phyloP scores from a whole-genome alignment of 2,888 invertebrate genomes.

The Drosophila koepferae region DNA sequence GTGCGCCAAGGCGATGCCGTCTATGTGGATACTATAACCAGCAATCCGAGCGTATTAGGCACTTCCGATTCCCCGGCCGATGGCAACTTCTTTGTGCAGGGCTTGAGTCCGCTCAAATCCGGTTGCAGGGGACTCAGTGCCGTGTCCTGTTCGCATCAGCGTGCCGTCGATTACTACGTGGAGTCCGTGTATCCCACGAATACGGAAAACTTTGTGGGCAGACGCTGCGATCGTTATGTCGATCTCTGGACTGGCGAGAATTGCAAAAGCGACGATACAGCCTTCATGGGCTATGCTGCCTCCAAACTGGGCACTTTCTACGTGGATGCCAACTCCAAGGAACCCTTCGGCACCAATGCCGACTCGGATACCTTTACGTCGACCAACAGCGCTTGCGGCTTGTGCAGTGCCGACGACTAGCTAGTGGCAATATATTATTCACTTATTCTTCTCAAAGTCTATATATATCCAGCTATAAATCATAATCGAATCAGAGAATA shows the following conservation, averaged over 20 bases:
- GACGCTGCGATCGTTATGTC: slow-evolving; percentile 3
- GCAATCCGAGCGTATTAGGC: slow-evolving; percentile 8
- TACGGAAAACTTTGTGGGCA: slow-evolving; percentile 7
- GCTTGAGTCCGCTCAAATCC: neutral
- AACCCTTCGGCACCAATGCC: slow-evolving; percentile 12
- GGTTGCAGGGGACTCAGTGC: neutral
- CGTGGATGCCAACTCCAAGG: slow-evolving; percentile 8
- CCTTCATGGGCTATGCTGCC: slow-evolving; percentile 12
- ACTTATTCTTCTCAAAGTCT: too few species aligned
- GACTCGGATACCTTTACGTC: slow-evolving; percentile 7
- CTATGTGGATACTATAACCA: slow-evolving; percentile 8
- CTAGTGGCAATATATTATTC: neutral
- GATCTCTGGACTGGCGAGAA: slow-evolving; percentile 13
- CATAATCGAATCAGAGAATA: slow-evolving; percentile 2
- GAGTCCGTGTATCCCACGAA: slow-evolving; percentile 14
- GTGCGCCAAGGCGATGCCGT: slow-evolving; percentile 13
- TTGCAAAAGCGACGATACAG: neutral
- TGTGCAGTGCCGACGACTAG: neutral
- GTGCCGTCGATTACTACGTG: slow-evolving; percentile 12
- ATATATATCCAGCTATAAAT: neutral
- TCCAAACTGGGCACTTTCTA: slow-evolving; percentile 5
- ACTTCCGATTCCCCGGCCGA: slow-evolving; percentile 3
- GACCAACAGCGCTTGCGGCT: neutral
- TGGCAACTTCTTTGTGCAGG: slow-evolving; percentile 15
- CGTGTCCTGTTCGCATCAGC: slow-evolving; percentile 7